These are phyloP conservation scores for Chelonoidis abingdonii DNA, from an alignment of 2,113 vertebrate species.

Conservation along the genomic window DNA sequence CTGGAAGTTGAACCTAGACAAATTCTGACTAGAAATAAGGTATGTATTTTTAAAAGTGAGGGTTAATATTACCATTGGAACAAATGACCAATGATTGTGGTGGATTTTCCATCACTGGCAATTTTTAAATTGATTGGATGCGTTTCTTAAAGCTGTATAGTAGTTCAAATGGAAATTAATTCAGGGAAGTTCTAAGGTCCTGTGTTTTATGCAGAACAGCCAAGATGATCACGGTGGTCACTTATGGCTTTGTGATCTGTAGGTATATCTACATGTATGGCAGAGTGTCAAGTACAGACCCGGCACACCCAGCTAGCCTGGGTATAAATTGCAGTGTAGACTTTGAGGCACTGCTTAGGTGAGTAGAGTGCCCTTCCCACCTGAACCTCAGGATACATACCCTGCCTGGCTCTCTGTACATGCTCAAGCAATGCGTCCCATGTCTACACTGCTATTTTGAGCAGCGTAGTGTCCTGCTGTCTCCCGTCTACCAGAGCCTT, in stretches of 20 bases:
- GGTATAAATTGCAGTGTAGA: neutral
- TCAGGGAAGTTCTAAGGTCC: neutral
- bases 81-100: neutral
- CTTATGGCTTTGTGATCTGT: neutral
- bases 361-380: neutral
- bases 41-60: neutral
- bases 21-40: neutral
- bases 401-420: neutral
- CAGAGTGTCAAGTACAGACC: neutral
- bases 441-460: neutral
- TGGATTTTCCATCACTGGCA: neutral
- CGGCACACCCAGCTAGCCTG: neutral
- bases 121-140: neutral
- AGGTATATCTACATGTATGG: neutral
- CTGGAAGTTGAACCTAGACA: neutral
- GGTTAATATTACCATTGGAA: neutral
- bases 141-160: neutral
- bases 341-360: neutral
- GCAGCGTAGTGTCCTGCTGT: neutral
- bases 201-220: neutral
- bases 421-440: neutral
- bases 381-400: neutral
- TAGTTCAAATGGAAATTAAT: neutral
- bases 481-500: neutral
- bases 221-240: neutral